Evolutionary conservation across 2,113 vertebrate species (phyloP).

Genomic region (Poeciliopsis prolifica): DNA sequence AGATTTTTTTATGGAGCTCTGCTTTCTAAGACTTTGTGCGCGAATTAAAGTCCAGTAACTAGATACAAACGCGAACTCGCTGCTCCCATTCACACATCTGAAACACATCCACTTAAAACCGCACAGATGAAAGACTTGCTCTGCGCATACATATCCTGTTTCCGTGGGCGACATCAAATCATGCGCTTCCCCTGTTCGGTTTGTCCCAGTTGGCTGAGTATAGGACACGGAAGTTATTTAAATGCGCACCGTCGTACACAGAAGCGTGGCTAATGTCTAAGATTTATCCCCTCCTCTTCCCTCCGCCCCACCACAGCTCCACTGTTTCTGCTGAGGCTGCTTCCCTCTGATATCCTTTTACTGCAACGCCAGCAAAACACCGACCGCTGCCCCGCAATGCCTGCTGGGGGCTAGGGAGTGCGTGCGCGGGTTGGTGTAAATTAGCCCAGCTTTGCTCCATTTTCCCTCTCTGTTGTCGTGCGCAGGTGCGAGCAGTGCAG

Average conservation of each 20-base stretch:
- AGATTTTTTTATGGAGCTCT: background rate
- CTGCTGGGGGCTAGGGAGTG: slow-evolving; percentile 23
- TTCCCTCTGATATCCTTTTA: slow-evolving; percentile 67
- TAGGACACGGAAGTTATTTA: too few species aligned
- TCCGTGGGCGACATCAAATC: too few species aligned
- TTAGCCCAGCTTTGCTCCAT: background rate
- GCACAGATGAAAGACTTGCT: too few species aligned
- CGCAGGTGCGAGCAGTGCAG: slow-evolving; percentile 10
- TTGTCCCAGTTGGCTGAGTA: too few species aligned
- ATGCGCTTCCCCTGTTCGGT: too few species aligned
- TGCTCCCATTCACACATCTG: too few species aligned
- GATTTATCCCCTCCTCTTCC: slow-evolving; percentile 55
- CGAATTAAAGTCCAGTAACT: too few species aligned
- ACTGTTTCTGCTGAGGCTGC: slow-evolving; percentile 72
- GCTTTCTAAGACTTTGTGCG: too few species aligned
- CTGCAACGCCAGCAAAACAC: slow-evolving; percentile 72
- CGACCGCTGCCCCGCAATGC: slow-evolving; percentile 15
- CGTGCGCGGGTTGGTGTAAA: background rate
- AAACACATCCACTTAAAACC: too few species aligned
- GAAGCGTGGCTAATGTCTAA: slow-evolving; percentile 29
- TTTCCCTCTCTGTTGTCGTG: background rate
- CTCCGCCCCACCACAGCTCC: slow-evolving; percentile 16
- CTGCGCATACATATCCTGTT: too few species aligned
- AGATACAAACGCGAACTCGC: too few species aligned
- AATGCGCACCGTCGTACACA: slow-evolving; percentile 5